Evolutionary conservation across 2,797 vertebrate species (phyloP).

Genomic region (Pelodytes ibericus): DNA sequence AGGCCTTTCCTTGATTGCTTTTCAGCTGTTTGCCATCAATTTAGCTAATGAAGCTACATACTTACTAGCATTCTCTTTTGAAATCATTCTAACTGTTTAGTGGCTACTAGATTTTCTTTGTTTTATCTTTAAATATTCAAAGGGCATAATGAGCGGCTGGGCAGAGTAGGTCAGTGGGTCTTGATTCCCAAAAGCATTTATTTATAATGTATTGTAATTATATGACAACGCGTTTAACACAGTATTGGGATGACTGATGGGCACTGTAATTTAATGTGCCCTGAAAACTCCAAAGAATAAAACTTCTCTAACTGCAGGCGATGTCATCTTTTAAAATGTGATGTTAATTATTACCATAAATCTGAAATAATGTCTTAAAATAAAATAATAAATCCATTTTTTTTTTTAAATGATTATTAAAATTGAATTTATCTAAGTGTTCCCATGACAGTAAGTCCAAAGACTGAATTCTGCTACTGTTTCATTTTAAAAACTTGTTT

Average conservation of each 20-base stretch:
- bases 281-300: background rate
- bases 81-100: slow-evolving; percentile 33
- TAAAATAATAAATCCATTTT: no score
- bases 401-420: no score
- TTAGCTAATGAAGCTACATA: slow-evolving; percentile 41
- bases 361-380: background rate
- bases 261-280: slow-evolving; percentile 1
- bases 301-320: background rate
- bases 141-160: slow-evolving; percentile 25
- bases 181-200: slow-evolving; percentile 5
- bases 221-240: slow-evolving; percentile 34
- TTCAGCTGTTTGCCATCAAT: slow-evolving; percentile 5
- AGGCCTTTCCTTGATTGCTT: slow-evolving; percentile 15
- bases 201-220: slow-evolving; percentile 40
- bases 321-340: no score
- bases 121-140: no score
- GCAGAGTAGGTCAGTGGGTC: slow-evolving; percentile 13
- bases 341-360: no score
- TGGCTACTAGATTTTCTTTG: slow-evolving; percentile 25
- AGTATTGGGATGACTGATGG: slow-evolving; percentile 11
- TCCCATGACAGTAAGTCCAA: no score
- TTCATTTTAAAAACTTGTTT: no score
- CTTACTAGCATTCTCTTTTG: slow-evolving; percentile 10
- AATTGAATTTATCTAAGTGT: no score
- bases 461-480: no score